Percentiles rank a stretch among this genome's conserved stretches.
Conservation (phyloP, 2,113 vertebrate genomes). For the Columbina picui region DNA sequence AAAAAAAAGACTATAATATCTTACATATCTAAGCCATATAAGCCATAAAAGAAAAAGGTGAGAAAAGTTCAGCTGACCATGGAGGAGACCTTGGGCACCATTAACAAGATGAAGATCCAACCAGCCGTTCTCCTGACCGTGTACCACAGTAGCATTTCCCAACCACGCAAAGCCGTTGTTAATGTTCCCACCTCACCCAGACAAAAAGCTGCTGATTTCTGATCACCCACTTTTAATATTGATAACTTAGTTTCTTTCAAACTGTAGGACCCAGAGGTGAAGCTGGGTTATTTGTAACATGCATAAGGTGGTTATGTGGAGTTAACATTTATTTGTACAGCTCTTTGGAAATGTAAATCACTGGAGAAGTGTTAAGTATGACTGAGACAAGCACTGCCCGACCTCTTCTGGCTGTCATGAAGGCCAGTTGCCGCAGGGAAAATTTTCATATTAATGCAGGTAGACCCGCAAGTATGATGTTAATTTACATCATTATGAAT, state of each 20-base stretch:
- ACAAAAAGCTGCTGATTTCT: neutral
- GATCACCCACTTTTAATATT: neutral
- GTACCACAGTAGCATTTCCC: neutral
- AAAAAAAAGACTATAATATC: neutral
- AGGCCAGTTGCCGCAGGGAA: neutral
- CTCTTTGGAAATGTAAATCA: neutral
- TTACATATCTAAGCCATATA: neutral
- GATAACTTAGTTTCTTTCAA: neutral
- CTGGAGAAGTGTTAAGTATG: neutral
- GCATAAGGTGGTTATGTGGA: neutral
- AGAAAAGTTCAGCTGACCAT: neutral
- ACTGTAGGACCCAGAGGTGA: neutral
- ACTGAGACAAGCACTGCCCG: neutral
- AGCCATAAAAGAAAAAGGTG: neutral
- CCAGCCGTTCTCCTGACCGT: neutral
- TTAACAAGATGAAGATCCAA: neutral
- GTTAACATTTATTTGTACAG: neutral
- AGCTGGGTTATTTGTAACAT: neutral
- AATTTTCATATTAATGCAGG: neutral
- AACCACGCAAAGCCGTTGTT: accelerated
- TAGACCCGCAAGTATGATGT: neutral
- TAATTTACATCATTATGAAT: neutral
- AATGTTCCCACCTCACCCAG: neutral
- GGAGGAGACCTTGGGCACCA: neutral
- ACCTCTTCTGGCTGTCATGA: neutral